phyloP scores from a whole-genome alignment of 1,140 invertebrate species.

The Heliconius congener region DNA sequence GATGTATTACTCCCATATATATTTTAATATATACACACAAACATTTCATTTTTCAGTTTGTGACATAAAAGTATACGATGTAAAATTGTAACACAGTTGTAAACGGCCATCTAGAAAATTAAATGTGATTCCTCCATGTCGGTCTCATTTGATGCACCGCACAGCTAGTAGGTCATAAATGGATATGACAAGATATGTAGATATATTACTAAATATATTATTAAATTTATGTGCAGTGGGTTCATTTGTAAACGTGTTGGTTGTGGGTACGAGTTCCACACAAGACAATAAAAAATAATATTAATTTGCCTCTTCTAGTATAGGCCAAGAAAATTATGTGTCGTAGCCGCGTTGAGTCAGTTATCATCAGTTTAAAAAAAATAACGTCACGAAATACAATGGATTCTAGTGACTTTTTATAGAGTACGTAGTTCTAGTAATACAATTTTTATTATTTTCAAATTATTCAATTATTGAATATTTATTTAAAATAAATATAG shows the following conservation, averaged over 20 bases:
- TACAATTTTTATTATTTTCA: too few relatives aligned
- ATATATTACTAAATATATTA: not conserved
- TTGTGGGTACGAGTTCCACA: too few relatives aligned
- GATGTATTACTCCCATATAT: not conserved
- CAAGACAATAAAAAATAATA: too few relatives aligned
- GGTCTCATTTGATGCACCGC: slow-evolving; percentile 55
- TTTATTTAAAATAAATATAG: not conserved
- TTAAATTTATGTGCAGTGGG: not conserved
- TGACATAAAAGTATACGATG: slow-evolving; percentile 64
- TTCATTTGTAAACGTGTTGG: too few relatives aligned
- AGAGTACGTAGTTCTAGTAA: too few relatives aligned
- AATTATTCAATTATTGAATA: too few relatives aligned
- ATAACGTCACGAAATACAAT: too few relatives aligned
- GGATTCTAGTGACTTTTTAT: too few relatives aligned
- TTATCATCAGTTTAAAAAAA: too few relatives aligned
- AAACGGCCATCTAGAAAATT: slow-evolving; percentile 72
- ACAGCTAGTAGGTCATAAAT: slow-evolving; percentile 9
- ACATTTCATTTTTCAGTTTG: not conserved
- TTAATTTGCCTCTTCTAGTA: too few relatives aligned
- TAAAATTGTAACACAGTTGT: slow-evolving; percentile 77
- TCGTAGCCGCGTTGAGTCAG: too few relatives aligned
- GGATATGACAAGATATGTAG: not conserved
- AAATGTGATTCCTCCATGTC: slow-evolving; percentile 54
- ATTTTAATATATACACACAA: not conserved
- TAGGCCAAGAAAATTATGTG: too few relatives aligned